Base-by-base conservation (phyloP, 2,113 vertebrate genomes). In the Poecile atricapillus region DNA sequence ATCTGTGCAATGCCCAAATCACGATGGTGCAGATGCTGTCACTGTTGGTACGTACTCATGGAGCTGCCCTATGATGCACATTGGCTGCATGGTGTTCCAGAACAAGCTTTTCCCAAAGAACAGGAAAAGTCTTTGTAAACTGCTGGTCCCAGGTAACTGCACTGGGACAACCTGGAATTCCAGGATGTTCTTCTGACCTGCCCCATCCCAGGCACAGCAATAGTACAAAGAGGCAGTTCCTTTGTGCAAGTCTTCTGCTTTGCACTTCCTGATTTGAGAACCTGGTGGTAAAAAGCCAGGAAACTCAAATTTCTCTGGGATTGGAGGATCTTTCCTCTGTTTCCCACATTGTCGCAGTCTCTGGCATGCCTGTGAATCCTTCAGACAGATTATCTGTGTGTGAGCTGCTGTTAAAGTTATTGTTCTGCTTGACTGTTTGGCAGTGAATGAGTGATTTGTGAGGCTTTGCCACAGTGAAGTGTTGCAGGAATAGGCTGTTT, bases 1-100 rank as follows among this genome's bases (percentile, higher is more conserved):
- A 99, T 95, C 97, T 99, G 91, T 99, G 99, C 95, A 99, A 99
- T 7, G 98, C 99, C 87, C 99, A 99, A 93, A 99, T 99, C 97
- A 99, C 99, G 5, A 99, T 99, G 99, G 98, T 99, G 68, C 99
- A 99, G 98, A 99, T 98, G 98, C 96, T 99, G 70, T 99, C 99
- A 17, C 97, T 99, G 74, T 97, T 99, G 98, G 99, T 99, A 96
- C 59, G 98, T 98, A 95, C 8, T 25, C 33, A 23, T 49, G 43
- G 62, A 82, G 49, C 31, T 63, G 44, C 37, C 33, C 37, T 53
- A 1, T 18, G 22, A 15, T 67, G n/a, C 1, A 2, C 17, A 13
- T 5, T 83, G 49, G 9, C 64, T 75, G 47, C 19, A 4, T 1
- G 2, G 44, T 64, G 52, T 55, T 77, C 31, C 17, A 59, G 55